phyloP scores from a whole-genome alignment of 2,888 invertebrate genomes.

The Agonopterix heracliana region DNA sequence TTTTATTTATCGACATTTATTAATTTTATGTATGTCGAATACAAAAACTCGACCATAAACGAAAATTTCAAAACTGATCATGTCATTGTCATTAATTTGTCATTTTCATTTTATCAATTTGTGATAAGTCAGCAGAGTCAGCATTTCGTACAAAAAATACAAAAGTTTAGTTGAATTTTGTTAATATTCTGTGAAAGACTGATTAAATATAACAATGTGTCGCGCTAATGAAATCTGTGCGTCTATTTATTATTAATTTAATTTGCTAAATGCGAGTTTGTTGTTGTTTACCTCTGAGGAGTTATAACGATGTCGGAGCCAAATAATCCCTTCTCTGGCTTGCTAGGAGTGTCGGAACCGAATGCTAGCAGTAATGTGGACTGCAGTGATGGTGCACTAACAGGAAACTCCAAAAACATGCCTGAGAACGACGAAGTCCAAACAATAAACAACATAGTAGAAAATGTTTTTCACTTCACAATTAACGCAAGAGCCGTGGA shows the following conservation, averaged over 20 bases:
- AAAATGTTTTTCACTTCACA: slow-evolving; percentile 84
- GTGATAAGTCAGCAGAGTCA: slow-evolving; percentile 32
- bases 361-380: slow-evolving; percentile 25
- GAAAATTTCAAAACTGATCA: slow-evolving; percentile 10
- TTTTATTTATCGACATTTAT: background rate
- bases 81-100: slow-evolving; percentile 3
- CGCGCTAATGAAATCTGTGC: no score
- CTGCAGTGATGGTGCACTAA: slow-evolving; percentile 28
- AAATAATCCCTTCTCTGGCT: slow-evolving; percentile 63
- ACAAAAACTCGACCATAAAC: slow-evolving; percentile 13
- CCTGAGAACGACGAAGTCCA: slow-evolving; percentile 39
- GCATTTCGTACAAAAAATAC: no score
- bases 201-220: background rate
- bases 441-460: slow-evolving; percentile 75
- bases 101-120: slow-evolving; percentile 34
- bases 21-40: background rate
- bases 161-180: no score
- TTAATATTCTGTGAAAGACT: slow-evolving; percentile 3
- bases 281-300: slow-evolving; percentile 12
- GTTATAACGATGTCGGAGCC: slow-evolving; percentile 52
- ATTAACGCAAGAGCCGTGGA: slow-evolving; percentile 69
- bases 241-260: no score
- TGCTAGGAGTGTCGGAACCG: slow-evolving; percentile 49
- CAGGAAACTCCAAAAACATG: slow-evolving; percentile 32
- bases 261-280: slow-evolving; percentile 5